Evolutionary conservation across 2,888 invertebrate genomes (phyloP), one percentile per base, ranked within the genome.

Genomic region (Furcula furcula): DNA sequence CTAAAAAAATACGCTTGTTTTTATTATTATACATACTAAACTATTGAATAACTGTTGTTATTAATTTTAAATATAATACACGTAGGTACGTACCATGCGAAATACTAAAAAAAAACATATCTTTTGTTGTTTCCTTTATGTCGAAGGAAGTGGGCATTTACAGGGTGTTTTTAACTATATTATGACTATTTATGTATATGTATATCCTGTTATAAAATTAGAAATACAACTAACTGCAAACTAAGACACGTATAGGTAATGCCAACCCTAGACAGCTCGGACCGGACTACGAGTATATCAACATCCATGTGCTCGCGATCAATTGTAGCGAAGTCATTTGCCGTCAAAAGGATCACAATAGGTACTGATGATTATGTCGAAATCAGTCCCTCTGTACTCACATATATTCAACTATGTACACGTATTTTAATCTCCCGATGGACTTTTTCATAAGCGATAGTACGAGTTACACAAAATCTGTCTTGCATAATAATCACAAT

Each of bases 291-390:
- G 32, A 39, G 29, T 40, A 35, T 40, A 39, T 46, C 40, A 37
- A 27, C 6, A 30, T 16, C 26, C 36, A 31, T 27, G 25, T 27
- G 32, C 21, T 26, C 20, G 38, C 29, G 32, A 20, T 18, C 51
- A 38, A 48, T 46, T 49, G 34, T 46, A 34, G 21, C 41, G 40
- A 41, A 46, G 43, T 40, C 31, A 47, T 50, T 53, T 35, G 46
- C 26, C 38, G 45, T 46, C 36, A 54, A 54, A 46, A 47, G 57
- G 65, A 54, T 41, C 45, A 66, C 61, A 66, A 67, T 66, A 38
- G 64, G 26, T 40, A 54, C 50, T 34, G 49, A 57, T 48, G 45
- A 52, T 49, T 52, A 54, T 62, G 60, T 53, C 32, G 58, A 60
- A 64, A 65, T 51, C 47, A 51, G 53, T 49, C 33, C 35, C 36